Conservation (phyloP, 2,113 vertebrate species). For the Orycteropus afer region DNA sequence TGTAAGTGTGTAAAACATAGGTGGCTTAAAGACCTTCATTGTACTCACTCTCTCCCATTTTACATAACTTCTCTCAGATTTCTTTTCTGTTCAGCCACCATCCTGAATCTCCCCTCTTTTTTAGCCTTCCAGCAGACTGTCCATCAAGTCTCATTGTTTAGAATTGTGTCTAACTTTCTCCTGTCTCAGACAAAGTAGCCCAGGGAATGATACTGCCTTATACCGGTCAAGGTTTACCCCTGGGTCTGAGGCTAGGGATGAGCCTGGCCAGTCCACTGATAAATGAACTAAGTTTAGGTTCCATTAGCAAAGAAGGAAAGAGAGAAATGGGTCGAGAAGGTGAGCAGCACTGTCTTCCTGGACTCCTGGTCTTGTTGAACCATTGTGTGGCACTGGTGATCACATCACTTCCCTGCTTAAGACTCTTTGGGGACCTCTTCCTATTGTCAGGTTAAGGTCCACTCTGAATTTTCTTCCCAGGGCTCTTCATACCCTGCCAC, state of each 20-base stretch:
- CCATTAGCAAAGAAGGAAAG: background rate
- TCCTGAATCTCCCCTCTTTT: background rate
- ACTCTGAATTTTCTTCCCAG: background rate
- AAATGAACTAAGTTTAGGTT: background rate
- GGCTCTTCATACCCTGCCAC: background rate
- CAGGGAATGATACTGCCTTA: background rate
- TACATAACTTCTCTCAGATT: background rate
- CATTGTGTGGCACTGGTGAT: rapidly evolving
- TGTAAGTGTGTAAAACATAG: background rate
- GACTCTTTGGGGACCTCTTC: background rate
- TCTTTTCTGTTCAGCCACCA: background rate
- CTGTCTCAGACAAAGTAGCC: background rate
- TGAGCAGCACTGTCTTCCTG: background rate
- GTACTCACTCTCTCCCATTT: background rate
- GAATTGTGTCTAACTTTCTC: background rate
- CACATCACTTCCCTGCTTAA: background rate
- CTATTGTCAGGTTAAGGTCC: background rate
- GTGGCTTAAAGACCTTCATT: background rate
- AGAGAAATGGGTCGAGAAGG: background rate
- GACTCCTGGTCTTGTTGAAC: background rate
- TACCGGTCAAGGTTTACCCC: background rate
- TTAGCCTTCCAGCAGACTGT: background rate
- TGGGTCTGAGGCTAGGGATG: background rate
- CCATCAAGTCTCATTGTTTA: background rate
- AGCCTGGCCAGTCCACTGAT: background rate